Base-by-base conservation (phyloP, 2,113 vertebrate genomes). In the Passer montanus region DNA sequence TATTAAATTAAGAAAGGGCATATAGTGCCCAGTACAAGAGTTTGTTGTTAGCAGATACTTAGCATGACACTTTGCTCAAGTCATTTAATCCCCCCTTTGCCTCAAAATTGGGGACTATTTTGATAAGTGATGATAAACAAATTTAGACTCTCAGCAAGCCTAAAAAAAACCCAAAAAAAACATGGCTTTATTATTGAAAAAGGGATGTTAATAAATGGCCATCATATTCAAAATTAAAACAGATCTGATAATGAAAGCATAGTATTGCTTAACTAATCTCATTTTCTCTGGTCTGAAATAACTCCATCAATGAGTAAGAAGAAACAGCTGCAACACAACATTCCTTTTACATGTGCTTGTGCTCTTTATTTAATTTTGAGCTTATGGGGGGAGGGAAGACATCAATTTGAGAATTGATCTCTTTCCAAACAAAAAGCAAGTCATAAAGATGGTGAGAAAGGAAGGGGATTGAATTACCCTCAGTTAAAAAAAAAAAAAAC, bases 21-120 rank as follows among this genome's bases (percentile, higher is more conserved):
- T 3, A 37, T 0, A 63, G 10, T 8, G 9, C 14, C 35, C 50
- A 47, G 21, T 43, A 69, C 0, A 28, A 10, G 18, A 84, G 6
- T 7, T 50, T 13, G 7, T 7, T 83, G 2, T 46, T 43, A 49
- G 10, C 15, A 82, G 30, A 49, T 18, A 37, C 13, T 58, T 49
- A 58, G 23, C 18, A 18, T 69, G 22, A 88, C 37, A 41, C 41
- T 59, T 44, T 4, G 7, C 14, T 15, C 13, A 69, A 67, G 19
- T 33, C 55, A 64, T 9, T 87, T 73, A 2, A 64, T 41, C n/a
- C 52, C 14, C 21, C 7, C 15, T 6, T 70, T 7, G 5, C 33
- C 55, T 63, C 63, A 74, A 62, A 87, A 63, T 10, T 6, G 1
- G 9, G 7, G 15, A 83, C 66, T 53, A 24, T 46, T 91, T 77